Conservation (phyloP, 2,888 invertebrate species). For the Athalia cordata region DNA sequence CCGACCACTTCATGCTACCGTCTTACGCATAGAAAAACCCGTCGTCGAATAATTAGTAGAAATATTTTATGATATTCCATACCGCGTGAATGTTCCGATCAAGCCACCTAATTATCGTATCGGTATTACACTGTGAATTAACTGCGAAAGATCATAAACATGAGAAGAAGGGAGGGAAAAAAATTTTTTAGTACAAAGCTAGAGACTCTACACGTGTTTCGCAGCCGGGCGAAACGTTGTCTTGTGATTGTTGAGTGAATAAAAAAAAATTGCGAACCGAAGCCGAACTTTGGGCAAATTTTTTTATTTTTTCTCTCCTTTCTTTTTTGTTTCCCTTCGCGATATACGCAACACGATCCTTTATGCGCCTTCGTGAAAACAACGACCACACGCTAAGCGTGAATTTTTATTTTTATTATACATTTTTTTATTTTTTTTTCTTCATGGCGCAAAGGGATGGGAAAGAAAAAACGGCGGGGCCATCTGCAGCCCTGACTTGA, state of each 20-base stretch:
- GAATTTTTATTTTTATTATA: not conserved
- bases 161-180: not conserved
- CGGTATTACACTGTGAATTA: not conserved
- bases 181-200: not conserved
- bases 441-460: not conserved
- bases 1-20: too few species aligned
- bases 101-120: too few species aligned
- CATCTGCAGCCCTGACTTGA: slow-evolving; percentile 11
- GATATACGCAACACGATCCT: slow-evolving; percentile 13
- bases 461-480: slow-evolving; percentile 30
- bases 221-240: not conserved
- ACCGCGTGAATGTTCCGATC: too few species aligned
- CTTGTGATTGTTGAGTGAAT: not conserved
- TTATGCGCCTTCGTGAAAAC: slow-evolving; percentile 22
- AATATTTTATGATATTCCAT: too few species aligned
- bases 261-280: slow-evolving; percentile 5
- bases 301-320: not conserved
- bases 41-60: too few species aligned
- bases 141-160: not conserved
- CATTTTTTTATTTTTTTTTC: too few species aligned
- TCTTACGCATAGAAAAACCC: too few species aligned
- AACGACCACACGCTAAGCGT: slow-evolving; percentile 34
- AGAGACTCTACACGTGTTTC: slow-evolving; percentile 2
- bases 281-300: slow-evolving; percentile 1
- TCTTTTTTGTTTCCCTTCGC: not conserved